Percentiles rank a stretch among this genome's conserved stretches.
phyloP scores from a whole-genome alignment of 2,113 vertebrate species.

The Procavia capensis region DNA sequence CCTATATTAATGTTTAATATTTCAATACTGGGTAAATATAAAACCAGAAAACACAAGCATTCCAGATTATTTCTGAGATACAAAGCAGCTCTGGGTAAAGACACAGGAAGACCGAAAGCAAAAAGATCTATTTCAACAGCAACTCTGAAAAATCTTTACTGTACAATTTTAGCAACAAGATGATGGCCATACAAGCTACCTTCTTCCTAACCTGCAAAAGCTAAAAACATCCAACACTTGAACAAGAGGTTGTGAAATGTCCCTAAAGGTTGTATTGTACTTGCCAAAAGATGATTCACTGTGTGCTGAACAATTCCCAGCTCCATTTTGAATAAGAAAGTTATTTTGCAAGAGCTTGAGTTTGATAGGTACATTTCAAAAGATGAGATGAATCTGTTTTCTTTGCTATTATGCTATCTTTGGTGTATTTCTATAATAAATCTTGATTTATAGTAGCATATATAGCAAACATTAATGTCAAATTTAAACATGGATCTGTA shows the following conservation, averaged over 20 bases:
- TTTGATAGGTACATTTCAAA: conserved; percentile 75
- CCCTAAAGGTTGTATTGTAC: conserved; percentile 78
- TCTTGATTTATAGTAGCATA: conserved; percentile 55
- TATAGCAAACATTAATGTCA: neutral
- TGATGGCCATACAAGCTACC: conserved; percentile 69
- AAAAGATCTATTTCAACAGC: conserved; percentile 56
- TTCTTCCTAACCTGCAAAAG: conserved; percentile 69
- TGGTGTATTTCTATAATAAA: conserved; percentile 39
- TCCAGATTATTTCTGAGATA: conserved; percentile 69
- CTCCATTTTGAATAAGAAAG: conserved; percentile 76
- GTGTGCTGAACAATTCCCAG: conserved; percentile 72
- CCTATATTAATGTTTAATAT: conserved; percentile 30
- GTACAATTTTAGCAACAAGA: conserved; percentile 71
- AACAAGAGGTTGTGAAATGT: conserved; percentile 65
- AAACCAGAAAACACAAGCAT: conserved; percentile 68
- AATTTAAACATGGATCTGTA: conserved; percentile 42
- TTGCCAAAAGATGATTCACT: conserved; percentile 82
- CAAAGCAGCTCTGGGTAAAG: conserved; percentile 66
- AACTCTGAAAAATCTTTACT: conserved; percentile 74
- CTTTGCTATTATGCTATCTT: conserved; percentile 38
- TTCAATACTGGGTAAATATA: conserved; percentile 66
- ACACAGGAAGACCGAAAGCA: conserved; percentile 35
- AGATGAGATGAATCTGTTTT: conserved; percentile 31
- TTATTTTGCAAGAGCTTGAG: conserved; percentile 74
- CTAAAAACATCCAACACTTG: conserved; percentile 66